These are phyloP conservation scores for Sminthurides aquaticus DNA, from an alignment of 2,888 invertebrate species.

Conservation along the genomic window DNA sequence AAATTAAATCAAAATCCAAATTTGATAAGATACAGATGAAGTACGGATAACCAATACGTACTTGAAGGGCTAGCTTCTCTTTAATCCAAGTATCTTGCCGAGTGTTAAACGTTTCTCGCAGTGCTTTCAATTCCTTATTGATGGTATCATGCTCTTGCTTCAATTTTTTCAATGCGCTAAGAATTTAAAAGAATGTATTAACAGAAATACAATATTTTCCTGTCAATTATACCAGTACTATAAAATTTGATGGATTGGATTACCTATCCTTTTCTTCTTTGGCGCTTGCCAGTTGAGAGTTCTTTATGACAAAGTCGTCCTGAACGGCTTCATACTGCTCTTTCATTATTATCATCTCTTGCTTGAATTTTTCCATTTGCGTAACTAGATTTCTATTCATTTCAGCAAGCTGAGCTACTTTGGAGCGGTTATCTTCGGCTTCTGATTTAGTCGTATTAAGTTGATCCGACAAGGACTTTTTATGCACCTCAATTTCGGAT, in stretches of 20 bases:
- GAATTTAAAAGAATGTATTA: no score
- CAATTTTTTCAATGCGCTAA: conserved; percentile 57
- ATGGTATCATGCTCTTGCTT: conserved; percentile 58
- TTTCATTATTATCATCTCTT: conserved; percentile 51
- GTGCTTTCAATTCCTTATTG: conserved; percentile 58
- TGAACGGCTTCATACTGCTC: conserved; percentile 73
- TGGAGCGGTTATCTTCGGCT: conserved; percentile 56
- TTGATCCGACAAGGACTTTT: conserved; percentile 59
- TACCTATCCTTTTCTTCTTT: conserved; percentile 70
- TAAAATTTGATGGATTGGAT: background rate
- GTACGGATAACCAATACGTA: conserved; percentile 44
- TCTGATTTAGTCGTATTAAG: conserved; percentile 62
- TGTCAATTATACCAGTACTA: background rate
- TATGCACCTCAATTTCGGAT: conserved; percentile 30
- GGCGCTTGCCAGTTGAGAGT: conserved; percentile 71
- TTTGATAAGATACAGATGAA: no score
- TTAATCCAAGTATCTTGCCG: conserved; percentile 65
- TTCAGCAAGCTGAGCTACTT: conserved; percentile 36
- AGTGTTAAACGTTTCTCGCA: conserved; percentile 58
- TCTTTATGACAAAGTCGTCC: conserved; percentile 75
- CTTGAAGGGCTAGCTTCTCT: conserved; percentile 64
- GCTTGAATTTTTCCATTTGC: conserved; percentile 36
- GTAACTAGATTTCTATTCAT: conserved; percentile 36
- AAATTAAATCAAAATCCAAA: background rate
- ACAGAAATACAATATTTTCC: conserved; percentile 34